Conservation (phyloP, 2,113 vertebrate species). For the Choloepus hoffmanni region DNA sequence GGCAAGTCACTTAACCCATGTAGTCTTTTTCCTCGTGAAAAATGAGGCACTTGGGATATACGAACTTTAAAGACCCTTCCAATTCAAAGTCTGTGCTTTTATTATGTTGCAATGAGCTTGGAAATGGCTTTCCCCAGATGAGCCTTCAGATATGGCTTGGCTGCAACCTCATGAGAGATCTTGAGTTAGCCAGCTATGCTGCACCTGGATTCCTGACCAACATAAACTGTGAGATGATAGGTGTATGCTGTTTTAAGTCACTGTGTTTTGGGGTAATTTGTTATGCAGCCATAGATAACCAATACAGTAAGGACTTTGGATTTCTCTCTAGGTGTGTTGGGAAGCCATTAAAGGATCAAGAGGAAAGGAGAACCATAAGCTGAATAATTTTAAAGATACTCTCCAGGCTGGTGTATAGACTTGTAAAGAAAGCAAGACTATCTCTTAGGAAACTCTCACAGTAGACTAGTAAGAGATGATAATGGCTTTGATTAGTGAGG, state of each 20-base stretch:
- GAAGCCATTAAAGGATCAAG: neutral
- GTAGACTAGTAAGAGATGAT: neutral
- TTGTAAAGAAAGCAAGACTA: neutral
- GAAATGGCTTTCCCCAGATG: neutral
- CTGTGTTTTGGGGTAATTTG: too few species aligned
- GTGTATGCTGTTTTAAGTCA: too few species aligned
- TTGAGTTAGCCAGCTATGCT: neutral
- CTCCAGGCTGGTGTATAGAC: neutral
- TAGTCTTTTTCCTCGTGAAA: slow-evolving; percentile 15
- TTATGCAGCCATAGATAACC: neutral
- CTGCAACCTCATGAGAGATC: neutral
- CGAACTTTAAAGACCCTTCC: neutral
- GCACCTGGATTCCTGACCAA: too few species aligned
- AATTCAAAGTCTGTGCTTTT: slow-evolving; percentile 32
- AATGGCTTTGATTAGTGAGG: neutral
- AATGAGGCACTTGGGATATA: neutral
- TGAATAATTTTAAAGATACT: neutral
- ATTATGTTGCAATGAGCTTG: neutral
- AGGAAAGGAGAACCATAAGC: neutral
- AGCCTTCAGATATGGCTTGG: neutral
- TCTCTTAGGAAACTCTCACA: neutral
- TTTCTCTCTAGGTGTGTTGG: neutral
- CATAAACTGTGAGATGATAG: too few species aligned
- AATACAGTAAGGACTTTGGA: neutral
- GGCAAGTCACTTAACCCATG: slow-evolving; percentile 17